phyloP scores from a whole-genome alignment of 2,113 vertebrate genomes.

The Struthio camelus region DNA sequence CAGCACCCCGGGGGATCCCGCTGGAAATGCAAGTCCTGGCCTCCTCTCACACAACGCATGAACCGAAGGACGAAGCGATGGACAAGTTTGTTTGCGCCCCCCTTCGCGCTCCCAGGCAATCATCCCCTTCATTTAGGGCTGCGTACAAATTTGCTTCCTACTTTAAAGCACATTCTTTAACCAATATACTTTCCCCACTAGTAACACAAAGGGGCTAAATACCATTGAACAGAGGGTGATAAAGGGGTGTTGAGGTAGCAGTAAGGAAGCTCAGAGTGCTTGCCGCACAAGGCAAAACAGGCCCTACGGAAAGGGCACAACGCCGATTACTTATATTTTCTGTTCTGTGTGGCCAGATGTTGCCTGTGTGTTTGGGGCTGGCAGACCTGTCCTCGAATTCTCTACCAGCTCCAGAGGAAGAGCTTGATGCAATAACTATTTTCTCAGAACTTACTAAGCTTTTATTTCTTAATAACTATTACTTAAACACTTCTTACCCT shows the following conservation, averaged over 20 bases:
- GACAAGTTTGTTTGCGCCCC: not conserved
- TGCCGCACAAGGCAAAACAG: not conserved
- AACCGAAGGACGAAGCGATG: not conserved
- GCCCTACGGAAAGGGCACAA: not conserved
- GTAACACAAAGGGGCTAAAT: not conserved
- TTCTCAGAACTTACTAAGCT: not conserved
- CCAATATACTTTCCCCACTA: not conserved
- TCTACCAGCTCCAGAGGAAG: not conserved
- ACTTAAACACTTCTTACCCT: not conserved
- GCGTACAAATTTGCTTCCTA: not conserved
- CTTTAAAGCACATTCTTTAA: not conserved
- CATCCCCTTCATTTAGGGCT: not conserved
- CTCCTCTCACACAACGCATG: not conserved
- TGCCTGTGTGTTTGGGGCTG: not conserved
- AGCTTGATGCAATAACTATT: not conserved
- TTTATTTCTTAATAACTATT: not conserved
- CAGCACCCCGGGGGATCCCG: not conserved
- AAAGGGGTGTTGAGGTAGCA: not conserved
- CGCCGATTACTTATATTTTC: not conserved
- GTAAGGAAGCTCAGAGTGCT: not conserved
- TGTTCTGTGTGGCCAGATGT: rapidly evolving
- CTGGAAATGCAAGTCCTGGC: not conserved
- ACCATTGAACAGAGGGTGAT: not conserved
- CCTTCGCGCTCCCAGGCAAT: not conserved
- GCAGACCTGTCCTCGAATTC: no score